phyloP scores from a whole-genome alignment of 2,113 vertebrate species.

The Ploceus nigricollis region DNA sequence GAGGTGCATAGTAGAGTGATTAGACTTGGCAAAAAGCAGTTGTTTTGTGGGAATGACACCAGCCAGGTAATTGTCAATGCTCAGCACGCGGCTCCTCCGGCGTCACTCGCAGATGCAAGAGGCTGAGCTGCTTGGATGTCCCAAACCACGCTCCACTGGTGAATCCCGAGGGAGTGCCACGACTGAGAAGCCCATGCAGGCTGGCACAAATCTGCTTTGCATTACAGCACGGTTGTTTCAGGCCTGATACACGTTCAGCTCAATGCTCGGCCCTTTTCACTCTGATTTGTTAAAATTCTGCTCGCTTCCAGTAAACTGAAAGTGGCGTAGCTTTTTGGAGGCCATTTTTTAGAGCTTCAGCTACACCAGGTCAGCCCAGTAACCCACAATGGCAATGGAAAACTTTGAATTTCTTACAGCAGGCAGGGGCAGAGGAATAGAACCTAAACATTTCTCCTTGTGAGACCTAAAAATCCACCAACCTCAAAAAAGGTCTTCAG shows the following conservation, averaged over 20 bases:
- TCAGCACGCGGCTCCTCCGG: neutral
- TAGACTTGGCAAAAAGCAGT: slow-evolving; percentile 16
- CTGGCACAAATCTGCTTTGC: neutral
- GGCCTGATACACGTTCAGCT: rapidly evolving
- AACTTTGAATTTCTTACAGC: neutral
- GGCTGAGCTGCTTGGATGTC: neutral
- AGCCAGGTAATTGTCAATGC: neutral
- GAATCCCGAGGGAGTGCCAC: neutral
- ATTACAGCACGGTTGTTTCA: neutral
- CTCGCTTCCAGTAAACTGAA: neutral
- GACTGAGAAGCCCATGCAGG: neutral
- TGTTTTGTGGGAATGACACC: neutral
- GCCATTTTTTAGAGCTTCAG: neutral
- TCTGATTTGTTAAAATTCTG: neutral
- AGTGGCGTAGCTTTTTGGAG: neutral
- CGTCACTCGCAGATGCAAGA: neutral
- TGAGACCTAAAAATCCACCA: neutral
- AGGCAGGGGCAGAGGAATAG: neutral
- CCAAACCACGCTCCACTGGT: rapidly evolving
- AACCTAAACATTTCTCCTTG: neutral
- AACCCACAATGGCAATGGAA: neutral
- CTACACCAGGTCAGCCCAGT: neutral
- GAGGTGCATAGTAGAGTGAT: neutral
- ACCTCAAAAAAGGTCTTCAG: neutral
- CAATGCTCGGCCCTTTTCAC: neutral